These are phyloP conservation scores for Spermophilus dauricus DNA, from an alignment of 2,113 vertebrate genomes.

Conservation along the genomic window DNA sequence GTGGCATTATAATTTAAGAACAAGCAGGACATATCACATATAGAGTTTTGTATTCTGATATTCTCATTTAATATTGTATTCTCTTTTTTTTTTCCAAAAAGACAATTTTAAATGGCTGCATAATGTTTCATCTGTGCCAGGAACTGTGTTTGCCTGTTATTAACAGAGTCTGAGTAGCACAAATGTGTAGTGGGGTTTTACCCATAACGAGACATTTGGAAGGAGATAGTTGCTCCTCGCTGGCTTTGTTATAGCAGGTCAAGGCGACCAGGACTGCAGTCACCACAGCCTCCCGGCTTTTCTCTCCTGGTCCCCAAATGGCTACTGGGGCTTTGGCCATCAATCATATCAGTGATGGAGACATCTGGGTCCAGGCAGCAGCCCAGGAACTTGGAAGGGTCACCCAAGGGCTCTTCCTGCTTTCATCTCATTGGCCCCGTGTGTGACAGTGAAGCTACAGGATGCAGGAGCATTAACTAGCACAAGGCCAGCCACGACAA, in stretches of 20 bases:
- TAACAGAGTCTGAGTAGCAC: background rate
- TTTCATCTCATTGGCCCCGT: background rate
- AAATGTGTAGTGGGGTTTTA: background rate
- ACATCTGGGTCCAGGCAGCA: background rate
- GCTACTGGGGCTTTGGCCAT: background rate
- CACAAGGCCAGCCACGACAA: background rate
- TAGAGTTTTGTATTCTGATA: background rate
- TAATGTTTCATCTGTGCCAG: background rate
- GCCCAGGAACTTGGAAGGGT: background rate
- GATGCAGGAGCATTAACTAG: conserved; percentile 1
- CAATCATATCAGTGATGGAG: background rate
- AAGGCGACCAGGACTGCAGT: background rate
- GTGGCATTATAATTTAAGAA: conserved; percentile 52
- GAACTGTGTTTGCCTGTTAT: background rate
- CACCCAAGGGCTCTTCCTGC: background rate
- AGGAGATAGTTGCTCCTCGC: background rate
- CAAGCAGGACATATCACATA: background rate
- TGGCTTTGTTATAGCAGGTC: conserved; percentile 7
- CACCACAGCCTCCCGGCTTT: conserved; percentile 9
- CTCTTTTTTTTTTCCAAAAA: background rate
- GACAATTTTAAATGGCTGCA: conserved; percentile 19
- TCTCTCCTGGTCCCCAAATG: background rate
- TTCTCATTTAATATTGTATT: conserved; percentile 37
- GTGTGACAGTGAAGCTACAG: background rate
- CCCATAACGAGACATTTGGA: conserved; percentile 39